Conservation (phyloP, 2,113 vertebrate genomes). For the Plectropomus leopardus region DNA sequence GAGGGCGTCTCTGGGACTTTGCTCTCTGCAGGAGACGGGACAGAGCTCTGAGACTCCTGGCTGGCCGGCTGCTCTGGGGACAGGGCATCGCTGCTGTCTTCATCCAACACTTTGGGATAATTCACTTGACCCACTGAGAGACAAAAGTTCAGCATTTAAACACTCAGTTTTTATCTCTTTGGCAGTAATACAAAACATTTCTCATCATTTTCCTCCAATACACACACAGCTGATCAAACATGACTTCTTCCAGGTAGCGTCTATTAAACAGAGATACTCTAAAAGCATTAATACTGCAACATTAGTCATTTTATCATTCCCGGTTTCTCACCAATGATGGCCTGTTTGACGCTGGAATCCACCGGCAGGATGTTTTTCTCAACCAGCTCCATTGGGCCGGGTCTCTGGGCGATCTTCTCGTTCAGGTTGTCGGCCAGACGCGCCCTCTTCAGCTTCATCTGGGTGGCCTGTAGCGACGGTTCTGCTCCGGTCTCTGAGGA, state of each 20-base stretch:
- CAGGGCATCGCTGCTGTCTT: constrained; percentile 95
- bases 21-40: constrained; percentile 90
- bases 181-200: background rate
- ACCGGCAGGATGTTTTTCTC: constrained; percentile 98
- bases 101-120: constrained; percentile 93
- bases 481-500: constrained; percentile 94
- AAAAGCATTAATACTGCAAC: background rate
- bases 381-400: constrained; percentile 97
- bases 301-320: background rate
- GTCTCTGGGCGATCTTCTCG: constrained; percentile 97
- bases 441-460: constrained; percentile 96
- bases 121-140: constrained; percentile 88
- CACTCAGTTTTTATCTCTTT: background rate
- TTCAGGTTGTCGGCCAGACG: constrained; percentile 96
- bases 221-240: too few relatives aligned
- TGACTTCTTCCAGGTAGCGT: background rate
- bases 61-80: constrained; percentile 97
- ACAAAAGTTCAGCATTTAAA: background rate
- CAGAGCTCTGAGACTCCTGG: constrained; percentile 94
- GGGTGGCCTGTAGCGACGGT: constrained; percentile 96
- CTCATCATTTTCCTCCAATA: background rate
- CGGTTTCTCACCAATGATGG: constrained; percentile 91
- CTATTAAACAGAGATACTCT: background rate
- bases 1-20: constrained; percentile 87
- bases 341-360: constrained; percentile 94